phyloP scores from a whole-genome alignment of 2,113 vertebrate species.

The Peromyscus polionotus region DNA sequence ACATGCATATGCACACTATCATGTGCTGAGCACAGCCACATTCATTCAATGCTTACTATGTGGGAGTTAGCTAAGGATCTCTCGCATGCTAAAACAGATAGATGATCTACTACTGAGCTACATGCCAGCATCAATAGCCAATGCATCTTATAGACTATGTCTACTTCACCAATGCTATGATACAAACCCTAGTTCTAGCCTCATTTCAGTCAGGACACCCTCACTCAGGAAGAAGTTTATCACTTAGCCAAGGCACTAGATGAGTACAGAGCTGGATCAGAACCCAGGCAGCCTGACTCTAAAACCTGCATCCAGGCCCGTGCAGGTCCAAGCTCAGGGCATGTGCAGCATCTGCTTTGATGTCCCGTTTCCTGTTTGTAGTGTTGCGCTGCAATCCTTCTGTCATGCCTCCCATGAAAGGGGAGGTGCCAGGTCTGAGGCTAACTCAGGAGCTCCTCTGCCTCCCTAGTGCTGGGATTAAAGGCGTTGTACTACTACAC shows the following conservation, averaged over 20 bases:
- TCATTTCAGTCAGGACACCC: background rate
- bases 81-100: background rate
- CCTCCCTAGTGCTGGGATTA: no score
- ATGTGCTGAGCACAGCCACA: fast-evolving
- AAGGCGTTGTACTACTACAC: no score
- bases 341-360: background rate
- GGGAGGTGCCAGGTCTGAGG: background rate
- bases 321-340: background rate
- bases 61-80: background rate
- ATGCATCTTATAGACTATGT: background rate
- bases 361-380: background rate
- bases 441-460: no score
- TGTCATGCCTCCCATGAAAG: background rate
- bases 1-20: fast-evolving
- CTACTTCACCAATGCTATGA: background rate
- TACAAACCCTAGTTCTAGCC: background rate
- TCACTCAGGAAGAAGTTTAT: background rate
- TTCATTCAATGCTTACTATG: fast-evolving
- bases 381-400: background rate
- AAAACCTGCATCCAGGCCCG: background rate
- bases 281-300: background rate
- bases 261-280: background rate
- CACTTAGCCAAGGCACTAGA: background rate
- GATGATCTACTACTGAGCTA: background rate
- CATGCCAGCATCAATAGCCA: background rate